phyloP scores from a whole-genome alignment of 1,140 invertebrate genomes.

The Apis florea region DNA sequence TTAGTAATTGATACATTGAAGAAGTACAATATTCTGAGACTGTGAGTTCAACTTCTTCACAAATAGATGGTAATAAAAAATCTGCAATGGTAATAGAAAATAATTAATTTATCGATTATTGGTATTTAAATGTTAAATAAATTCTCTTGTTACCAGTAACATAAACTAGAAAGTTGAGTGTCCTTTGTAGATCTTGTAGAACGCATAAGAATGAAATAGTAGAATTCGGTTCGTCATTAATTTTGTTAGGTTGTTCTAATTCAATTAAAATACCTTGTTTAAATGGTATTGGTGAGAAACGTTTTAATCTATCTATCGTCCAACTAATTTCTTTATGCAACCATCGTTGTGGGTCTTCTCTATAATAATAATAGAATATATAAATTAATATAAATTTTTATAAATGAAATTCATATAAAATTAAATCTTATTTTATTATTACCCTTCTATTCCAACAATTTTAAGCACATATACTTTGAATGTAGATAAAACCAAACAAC shows the following conservation, averaged over 20 bases:
- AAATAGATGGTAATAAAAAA: constrained; percentile 74
- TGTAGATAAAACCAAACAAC: constrained; percentile 82
- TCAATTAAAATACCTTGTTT: constrained; percentile 78
- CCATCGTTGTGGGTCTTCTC: constrained; percentile 78
- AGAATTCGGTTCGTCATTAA: constrained; percentile 58
- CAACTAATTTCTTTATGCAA: constrained; percentile 76
- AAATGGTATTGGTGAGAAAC: constrained; percentile 75
- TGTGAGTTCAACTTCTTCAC: constrained; percentile 74
- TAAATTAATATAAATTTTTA: not conserved
- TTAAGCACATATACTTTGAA: constrained; percentile 81
- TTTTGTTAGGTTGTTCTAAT: constrained; percentile 71
- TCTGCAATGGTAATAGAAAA: constrained; percentile 68
- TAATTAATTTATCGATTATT: not conserved
- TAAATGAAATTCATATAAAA: not conserved
- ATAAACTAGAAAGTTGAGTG: constrained; percentile 77
- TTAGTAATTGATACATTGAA: constrained; percentile 64
- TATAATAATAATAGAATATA: constrained; percentile 30
- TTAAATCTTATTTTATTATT: constrained; percentile 55
- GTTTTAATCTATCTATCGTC: constrained; percentile 76
- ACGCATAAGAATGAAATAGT: constrained; percentile 73
- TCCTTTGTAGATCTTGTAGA: constrained; percentile 78
- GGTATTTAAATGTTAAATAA: constrained; percentile 57
- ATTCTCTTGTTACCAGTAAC: constrained; percentile 68
- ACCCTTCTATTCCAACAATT: constrained; percentile 78
- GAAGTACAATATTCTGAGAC: constrained; percentile 72